These are phyloP conservation scores for Euphonia xanthogaster DNA, from an alignment of 2,797 vertebrate genomes.

Conservation along the genomic window DNA sequence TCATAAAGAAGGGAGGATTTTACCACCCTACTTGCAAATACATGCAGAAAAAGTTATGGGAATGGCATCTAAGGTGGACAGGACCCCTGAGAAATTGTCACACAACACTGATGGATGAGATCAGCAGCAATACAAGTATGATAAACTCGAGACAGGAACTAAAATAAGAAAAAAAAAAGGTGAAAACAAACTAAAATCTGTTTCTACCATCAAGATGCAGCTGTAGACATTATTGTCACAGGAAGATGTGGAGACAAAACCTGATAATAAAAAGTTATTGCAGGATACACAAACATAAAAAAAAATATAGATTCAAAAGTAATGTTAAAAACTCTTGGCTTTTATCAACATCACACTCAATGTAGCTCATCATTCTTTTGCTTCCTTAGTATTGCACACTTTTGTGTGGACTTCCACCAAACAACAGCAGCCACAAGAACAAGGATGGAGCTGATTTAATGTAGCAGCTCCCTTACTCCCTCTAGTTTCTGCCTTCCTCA, in stretches of 20 bases:
- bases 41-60: background rate
- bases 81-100: background rate
- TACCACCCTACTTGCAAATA: background rate
- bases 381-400: background rate
- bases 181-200: background rate
- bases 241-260: background rate
- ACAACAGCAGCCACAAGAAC: background rate
- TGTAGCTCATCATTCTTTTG: background rate
- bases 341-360: background rate
- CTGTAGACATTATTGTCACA: background rate
- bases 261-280: background rate
- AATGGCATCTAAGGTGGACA: background rate
- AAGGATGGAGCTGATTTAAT: background rate
- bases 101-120: background rate
- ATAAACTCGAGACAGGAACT: background rate
- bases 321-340: background rate
- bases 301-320: background rate
- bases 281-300: background rate
- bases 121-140: background rate
- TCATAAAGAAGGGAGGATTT: background rate
- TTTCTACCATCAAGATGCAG: background rate
- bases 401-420: background rate
- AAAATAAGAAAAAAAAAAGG: background rate
- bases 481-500: background rate
- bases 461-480: background rate